Evolutionary conservation across 2,888 invertebrate species (phyloP), one percentile per base, ranked within the genome.

Genomic region (Eristalis intricaria): DNA sequence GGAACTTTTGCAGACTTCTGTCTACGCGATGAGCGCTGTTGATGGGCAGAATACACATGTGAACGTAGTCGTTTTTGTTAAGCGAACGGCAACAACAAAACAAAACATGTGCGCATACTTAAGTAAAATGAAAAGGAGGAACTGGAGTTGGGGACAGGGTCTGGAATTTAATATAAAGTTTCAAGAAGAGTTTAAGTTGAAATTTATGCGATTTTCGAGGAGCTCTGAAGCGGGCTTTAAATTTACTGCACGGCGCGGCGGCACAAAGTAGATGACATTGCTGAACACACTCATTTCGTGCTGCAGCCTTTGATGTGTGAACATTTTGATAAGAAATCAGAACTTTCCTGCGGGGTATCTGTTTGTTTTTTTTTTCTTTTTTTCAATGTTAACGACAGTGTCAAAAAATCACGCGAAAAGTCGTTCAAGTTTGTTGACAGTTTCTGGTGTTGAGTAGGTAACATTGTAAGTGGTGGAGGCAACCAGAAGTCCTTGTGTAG

Each of bases 1-100:
- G 40, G 40, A 40, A 81, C 75, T 56, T 75, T 75, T 64, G 15
- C 70, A 70, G 81, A 81, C 81, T 70, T 75, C 63, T n/a, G 74
- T 63, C 70, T 32, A 32, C 32, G 32, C 32, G 32, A 32, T 32
- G 32, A 5, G 32, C 32, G 23, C 58, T 60, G 60, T 2, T 26
- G 26, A 13, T 60, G 60, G 23, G 26, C 60, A 13, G 26, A 4
- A 32, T 13, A 60, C 26, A 60, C 60, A 60, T 60, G 26, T 26
- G 26, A 60, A 26, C 26, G 60, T 0, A 23, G 60, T 60, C 10
- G 13, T 60, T 60, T 23, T 23, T 2, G 4, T n/a, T n/a, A n/a
- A 5, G 22, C 23, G 26, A 26, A 15, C 13, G 60, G 11, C 23
- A 29, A 13, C 60, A 19, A 19, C 19, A 19, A 8, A 50, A 19